A percentile compares a stretch with the other conserved stretches of the same genome.
phyloP scores from a whole-genome alignment of 2,888 invertebrate species.

The Drosophila robusta region DNA sequence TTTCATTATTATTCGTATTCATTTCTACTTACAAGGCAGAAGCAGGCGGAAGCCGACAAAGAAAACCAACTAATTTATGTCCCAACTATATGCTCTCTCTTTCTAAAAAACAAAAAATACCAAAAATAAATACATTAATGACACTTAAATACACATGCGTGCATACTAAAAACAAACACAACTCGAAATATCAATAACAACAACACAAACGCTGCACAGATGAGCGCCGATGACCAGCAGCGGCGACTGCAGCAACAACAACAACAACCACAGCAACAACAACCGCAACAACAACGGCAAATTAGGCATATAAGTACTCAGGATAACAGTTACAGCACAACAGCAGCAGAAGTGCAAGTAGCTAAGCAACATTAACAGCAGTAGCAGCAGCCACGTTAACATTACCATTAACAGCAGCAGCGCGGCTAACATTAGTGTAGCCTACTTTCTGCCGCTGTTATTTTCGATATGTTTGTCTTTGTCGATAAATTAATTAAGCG shows the following conservation, averaged over 20 bases:
- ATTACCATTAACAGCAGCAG: conserved; percentile 3
- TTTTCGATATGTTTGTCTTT: conserved; percentile 1
- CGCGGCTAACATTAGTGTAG: background rate
- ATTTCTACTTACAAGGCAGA: conserved; percentile 15
- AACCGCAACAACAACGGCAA: conserved; percentile 29
- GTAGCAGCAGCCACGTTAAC: conserved; percentile 5
- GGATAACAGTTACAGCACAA: conserved; percentile 28
- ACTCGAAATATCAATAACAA: background rate
- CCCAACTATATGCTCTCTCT: conserved; percentile 53
- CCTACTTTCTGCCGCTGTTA: background rate
- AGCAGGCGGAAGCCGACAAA: conserved; percentile 16
- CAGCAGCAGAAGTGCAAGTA: conserved; percentile 44
- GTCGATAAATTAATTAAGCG: conserved; percentile 1
- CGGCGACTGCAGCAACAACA: conserved; percentile 66
- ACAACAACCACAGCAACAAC: background rate
- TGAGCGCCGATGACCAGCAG: conserved; percentile 85
- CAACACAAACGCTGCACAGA: conserved; percentile 62
- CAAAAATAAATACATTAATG: background rate
- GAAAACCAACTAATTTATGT: conserved; percentile 44
- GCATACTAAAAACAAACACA: conserved; percentile 10
- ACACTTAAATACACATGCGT: conserved; percentile 3
- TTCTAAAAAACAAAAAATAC: conserved; percentile 17
- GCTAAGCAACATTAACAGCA: conserved; percentile 48
- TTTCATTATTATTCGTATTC: conserved; percentile 7
- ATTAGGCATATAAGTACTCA: conserved; percentile 40